A percentile compares a stretch with the other conserved stretches of the same genome.
Evolutionary conservation across 2,113 vertebrate genomes (phyloP).

Genomic region (Bothrops jararaca): DNA sequence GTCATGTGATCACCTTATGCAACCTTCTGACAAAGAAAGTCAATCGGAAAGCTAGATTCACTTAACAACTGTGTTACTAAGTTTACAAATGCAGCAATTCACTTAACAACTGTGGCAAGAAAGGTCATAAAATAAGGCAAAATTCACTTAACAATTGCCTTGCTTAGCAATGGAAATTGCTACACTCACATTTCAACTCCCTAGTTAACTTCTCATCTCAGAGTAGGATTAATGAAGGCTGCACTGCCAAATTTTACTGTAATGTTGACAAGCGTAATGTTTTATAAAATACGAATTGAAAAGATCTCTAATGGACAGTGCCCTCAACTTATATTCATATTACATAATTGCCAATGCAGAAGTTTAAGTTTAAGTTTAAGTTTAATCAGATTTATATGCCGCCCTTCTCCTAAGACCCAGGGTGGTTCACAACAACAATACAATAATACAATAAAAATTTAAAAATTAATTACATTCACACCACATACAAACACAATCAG

Average conservation of each 20-base stretch:
- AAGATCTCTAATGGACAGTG: background rate
- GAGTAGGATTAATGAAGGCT: background rate
- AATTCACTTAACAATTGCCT: background rate
- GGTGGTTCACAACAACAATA: too few relatives aligned
- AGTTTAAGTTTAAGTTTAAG: too few relatives aligned
- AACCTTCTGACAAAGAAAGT: background rate
- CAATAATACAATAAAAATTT: too few relatives aligned
- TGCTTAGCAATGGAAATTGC: background rate
- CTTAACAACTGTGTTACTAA: background rate
- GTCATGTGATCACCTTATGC: background rate
- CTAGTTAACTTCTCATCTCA: background rate
- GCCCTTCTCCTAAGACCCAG: too few relatives aligned
- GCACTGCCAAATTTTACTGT: background rate
- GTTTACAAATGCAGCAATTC: background rate
- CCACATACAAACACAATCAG: too few relatives aligned
- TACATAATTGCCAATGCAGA: background rate
- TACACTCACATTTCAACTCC: background rate
- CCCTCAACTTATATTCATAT: background rate
- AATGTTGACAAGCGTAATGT: background rate
- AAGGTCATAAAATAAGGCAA: background rate
- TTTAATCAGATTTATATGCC: too few relatives aligned
- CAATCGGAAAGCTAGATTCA: background rate
- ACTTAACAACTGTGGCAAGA: background rate
- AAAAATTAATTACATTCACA: too few relatives aligned
- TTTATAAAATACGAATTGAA: background rate